Evolutionary conservation across 2,888 invertebrate species (phyloP).

Genomic region (Exephanes ischioxanthus): DNA sequence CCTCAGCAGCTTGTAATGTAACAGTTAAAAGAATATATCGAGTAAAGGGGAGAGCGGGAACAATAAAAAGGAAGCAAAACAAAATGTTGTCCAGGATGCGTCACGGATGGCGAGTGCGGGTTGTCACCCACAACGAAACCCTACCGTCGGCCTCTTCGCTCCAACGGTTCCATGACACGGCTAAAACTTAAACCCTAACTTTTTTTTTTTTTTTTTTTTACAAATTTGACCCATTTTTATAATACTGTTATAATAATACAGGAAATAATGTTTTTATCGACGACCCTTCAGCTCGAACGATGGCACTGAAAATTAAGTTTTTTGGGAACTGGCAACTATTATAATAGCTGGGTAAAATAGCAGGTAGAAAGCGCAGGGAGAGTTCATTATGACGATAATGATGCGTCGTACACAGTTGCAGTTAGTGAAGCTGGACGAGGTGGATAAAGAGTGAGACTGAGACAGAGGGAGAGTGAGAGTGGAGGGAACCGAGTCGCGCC

Average conservation of each 20-base stretch:
- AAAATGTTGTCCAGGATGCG: conserved; percentile 48
- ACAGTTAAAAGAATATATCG: conserved; percentile 4
- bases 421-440: conserved; percentile 41
- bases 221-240: neutral
- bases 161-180: neutral
- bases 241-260: neutral
- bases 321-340: conserved; percentile 1
- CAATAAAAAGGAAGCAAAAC: neutral
- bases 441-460: conserved; percentile 44
- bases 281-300: too few relatives aligned
- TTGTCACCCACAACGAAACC: conserved; percentile 2
- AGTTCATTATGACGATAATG: conserved; percentile 67
- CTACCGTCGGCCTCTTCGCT: neutral
- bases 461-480: conserved; percentile 23
- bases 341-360: conserved; percentile 11
- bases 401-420: conserved; percentile 51
- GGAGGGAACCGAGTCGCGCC: conserved; percentile 8
- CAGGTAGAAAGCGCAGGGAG: conserved; percentile 23
- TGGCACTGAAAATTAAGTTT: conserved; percentile 29
- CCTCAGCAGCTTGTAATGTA: neutral
- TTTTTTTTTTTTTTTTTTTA: neutral
- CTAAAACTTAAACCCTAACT: neutral
- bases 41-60: neutral
- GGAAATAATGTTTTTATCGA: neutral
- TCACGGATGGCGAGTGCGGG: conserved; percentile 52